Conservation (phyloP, 1,140 invertebrate species). For the Aphis craccivora region DNA sequence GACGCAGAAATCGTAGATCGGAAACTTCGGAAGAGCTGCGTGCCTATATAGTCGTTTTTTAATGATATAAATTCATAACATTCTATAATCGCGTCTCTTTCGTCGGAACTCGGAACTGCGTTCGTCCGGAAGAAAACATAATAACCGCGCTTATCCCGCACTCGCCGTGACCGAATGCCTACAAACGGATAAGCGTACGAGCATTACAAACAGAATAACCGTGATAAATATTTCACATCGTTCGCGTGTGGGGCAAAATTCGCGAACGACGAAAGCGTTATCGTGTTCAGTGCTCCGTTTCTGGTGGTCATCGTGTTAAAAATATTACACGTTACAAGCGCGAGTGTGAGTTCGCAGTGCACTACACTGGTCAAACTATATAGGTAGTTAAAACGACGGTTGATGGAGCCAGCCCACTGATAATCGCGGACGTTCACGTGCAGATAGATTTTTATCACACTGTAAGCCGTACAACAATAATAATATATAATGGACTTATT, state of each 20-base stretch:
- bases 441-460: not conserved
- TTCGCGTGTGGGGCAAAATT: not conserved
- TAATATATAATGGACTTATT: not conserved
- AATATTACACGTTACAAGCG: not conserved
- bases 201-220: not conserved
- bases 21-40: not conserved
- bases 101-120: too few relatives aligned
- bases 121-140: not conserved
- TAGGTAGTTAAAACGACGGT: not conserved
- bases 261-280: not conserved
- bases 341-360: not conserved
- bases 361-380: not conserved
- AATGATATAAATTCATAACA: not conserved
- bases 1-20: not conserved
- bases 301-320: not conserved
- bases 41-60: too few relatives aligned
- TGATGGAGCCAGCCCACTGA: not conserved
- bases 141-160: not conserved
- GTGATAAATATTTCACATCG: not conserved
- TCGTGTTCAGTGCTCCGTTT: not conserved
- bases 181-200: too few relatives aligned
- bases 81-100: not conserved
- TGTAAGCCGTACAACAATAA: not conserved
- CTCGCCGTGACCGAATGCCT: too few relatives aligned
- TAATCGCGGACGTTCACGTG: not conserved